phyloP scores from a whole-genome alignment of 2,113 vertebrate species.

The Daubentonia madagascariensis region DNA sequence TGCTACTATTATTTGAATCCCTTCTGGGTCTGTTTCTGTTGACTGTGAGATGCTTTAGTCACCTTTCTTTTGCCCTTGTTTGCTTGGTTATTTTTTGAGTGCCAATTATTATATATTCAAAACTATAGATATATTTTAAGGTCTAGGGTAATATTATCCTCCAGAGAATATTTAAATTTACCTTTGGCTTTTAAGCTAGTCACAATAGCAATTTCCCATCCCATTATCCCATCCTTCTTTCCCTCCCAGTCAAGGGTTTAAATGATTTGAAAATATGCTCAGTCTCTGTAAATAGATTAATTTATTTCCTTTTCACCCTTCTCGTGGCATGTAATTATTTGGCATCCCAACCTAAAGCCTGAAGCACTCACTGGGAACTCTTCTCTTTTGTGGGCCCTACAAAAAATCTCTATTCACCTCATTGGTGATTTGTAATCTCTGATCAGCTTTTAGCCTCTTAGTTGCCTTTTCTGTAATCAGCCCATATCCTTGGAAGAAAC shows the following conservation, averaged over 20 bases:
- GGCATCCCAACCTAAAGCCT: not conserved
- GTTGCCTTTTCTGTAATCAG: not conserved
- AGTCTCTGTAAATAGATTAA: not conserved
- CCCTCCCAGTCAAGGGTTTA: not conserved
- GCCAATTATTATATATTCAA: not conserved
- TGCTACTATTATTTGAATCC: not conserved
- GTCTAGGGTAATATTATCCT: not conserved
- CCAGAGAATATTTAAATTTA: not conserved
- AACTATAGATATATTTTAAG: not conserved
- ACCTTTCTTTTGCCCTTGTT: not conserved
- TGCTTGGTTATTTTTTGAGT: not conserved
- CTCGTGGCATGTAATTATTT: not conserved
- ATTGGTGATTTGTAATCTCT: conserved; percentile 4
- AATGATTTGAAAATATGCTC: not conserved
- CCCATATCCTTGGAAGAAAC: not conserved
- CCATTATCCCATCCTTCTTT: not conserved
- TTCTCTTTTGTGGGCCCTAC: not conserved
- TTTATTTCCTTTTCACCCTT: not conserved
- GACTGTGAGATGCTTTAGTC: not conserved
- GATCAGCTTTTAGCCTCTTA: not conserved
- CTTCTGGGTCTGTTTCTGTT: not conserved
- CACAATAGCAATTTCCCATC: not conserved
- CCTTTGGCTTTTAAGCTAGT: not conserved
- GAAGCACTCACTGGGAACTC: not conserved
- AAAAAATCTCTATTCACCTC: not conserved